Conservation (phyloP, 2,888 invertebrate genomes). For the Pseudoips prasinana region DNA sequence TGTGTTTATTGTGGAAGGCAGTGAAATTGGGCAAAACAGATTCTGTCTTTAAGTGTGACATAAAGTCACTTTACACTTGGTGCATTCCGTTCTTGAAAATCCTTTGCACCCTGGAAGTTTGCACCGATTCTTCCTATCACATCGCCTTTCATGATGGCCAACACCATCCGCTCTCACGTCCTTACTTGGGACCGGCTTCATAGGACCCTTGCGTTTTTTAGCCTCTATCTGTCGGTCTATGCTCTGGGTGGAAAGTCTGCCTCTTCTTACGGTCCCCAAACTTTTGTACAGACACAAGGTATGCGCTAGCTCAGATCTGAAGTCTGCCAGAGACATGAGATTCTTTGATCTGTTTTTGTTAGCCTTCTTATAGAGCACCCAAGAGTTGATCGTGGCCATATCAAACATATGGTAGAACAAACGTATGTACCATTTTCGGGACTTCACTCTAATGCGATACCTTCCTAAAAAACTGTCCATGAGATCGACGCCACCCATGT, state of each 20-base stretch:
- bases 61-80: conserved; percentile 42
- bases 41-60: conserved; percentile 41
- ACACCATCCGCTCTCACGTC: conserved; percentile 28
- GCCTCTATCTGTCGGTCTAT: conserved; percentile 34
- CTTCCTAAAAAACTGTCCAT: conserved; percentile 30
- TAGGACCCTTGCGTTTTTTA: conserved; percentile 37
- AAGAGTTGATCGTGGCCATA: conserved; percentile 38
- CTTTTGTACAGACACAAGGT: conserved; percentile 37
- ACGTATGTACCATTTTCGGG: conserved; percentile 40
- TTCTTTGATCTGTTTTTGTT: conserved; percentile 27
- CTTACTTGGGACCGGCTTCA: conserved; percentile 34
- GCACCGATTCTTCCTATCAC: conserved; percentile 26
- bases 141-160: conserved; percentile 28
- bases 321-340: conserved; percentile 39
- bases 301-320: conserved; percentile 40
- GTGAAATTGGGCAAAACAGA: conserved; percentile 41
- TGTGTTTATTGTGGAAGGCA: conserved; percentile 2
- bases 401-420: conserved; percentile 42
- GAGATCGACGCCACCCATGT: no score
- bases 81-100: conserved; percentile 37
- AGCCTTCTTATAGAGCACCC: conserved; percentile 39
- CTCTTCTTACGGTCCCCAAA: conserved; percentile 37
- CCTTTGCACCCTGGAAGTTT: conserved; percentile 35
- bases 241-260: conserved; percentile 36
- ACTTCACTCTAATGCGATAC: conserved; percentile 37